Conservation (phyloP, 92 coral and sea anemone genomes). For the Phenganax subtilis region DNA sequence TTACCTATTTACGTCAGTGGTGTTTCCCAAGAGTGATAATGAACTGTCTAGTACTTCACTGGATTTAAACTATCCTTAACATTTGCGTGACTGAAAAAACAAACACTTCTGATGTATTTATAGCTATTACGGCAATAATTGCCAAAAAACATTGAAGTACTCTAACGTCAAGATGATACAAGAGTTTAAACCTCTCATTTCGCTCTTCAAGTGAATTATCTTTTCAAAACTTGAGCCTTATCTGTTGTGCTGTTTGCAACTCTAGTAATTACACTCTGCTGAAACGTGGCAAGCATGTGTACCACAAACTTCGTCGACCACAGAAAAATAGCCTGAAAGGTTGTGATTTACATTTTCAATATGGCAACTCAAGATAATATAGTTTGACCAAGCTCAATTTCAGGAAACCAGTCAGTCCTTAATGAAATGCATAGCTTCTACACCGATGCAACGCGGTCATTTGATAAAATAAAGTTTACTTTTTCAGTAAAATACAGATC, state of each 20-base stretch:
- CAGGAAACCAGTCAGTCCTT: no score
- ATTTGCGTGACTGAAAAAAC: background rate
- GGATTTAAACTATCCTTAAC: background rate
- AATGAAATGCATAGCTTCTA: background rate
- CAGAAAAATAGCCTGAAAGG: no score
- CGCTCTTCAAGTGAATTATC: background rate
- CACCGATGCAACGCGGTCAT: background rate
- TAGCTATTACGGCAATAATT: slow-evolving; percentile 1
- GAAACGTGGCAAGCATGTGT: no score
- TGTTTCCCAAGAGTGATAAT: background rate
- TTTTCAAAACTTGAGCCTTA: background rate
- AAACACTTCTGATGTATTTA: background rate
- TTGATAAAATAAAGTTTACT: background rate
- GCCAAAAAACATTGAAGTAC: background rate
- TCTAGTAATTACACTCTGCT: no score
- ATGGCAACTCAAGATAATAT: no score
- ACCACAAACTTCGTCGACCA: no score
- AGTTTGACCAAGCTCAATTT: no score
- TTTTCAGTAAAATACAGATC: background rate
- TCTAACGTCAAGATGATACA: background rate
- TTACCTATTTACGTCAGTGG: background rate
- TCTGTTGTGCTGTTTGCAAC: no score
- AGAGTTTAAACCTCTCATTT: background rate
- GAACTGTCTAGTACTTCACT: background rate
- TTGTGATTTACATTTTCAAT: no score